These are phyloP conservation scores for Notamacropus eugenii DNA, from an alignment of 2,797 vertebrate species.

Conservation along the genomic window DNA sequence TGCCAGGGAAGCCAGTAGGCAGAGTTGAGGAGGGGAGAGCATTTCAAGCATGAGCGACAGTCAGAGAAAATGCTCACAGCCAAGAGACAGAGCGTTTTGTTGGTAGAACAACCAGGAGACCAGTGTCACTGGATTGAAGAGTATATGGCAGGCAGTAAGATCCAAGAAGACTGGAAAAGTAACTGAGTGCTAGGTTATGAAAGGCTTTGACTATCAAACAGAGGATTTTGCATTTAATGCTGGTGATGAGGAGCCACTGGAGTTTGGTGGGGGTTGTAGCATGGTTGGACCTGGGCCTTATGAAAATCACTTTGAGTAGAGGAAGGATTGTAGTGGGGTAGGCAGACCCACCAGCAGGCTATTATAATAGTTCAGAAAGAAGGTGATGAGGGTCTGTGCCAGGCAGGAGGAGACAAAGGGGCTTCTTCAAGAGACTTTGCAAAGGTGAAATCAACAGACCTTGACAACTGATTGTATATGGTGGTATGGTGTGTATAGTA, in stretches of 20 bases:
- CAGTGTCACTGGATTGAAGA: background rate
- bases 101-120: background rate
- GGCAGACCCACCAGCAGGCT: background rate
- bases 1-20: background rate
- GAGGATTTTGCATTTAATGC: background rate
- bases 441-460: background rate
- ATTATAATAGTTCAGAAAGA: background rate
- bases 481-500: background rate
- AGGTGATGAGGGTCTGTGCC: background rate
- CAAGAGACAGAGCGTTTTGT: background rate
- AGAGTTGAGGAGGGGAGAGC: background rate
- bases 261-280: background rate
- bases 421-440: background rate
- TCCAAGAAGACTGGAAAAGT: background rate
- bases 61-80: background rate
- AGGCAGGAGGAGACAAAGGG: background rate
- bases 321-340: background rate
- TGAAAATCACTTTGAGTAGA: background rate
- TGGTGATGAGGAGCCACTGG: background rate
- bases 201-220: background rate
- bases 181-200: background rate
- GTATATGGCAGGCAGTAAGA: background rate
- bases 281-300: background rate
- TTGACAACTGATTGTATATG: background rate
- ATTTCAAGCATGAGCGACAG: no score